Evolutionary conservation across 2,113 vertebrate genomes (phyloP), one percentile per base, ranked within the genome.

Genomic region (Notothenia rossii): DNA sequence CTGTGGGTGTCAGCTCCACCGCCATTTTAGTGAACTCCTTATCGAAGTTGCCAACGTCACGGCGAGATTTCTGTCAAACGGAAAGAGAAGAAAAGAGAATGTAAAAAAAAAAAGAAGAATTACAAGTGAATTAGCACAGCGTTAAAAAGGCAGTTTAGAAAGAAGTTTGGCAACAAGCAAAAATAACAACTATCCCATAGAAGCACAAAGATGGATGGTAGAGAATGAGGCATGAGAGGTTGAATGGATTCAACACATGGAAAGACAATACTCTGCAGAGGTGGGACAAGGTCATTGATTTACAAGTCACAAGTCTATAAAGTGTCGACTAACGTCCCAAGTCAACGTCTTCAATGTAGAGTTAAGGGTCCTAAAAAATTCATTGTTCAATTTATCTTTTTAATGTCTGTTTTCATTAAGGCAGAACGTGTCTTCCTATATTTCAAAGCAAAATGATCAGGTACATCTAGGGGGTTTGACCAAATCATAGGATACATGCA

Each of bases 21-120:
- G 94, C 96, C 96, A 99, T 98, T 91, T 97, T 96, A 80, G 98
- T 99, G 94, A 99, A 99, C 96, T 99, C 98, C 84, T 97, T 98
- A 95, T 99, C 98, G 75, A 99, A 99, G 96, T 99, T 99, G 81
- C 96, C 97, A 8, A 97, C 96, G 81, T 99, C 98, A 0, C 94
- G 94, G 56, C 95, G 96, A 91, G 97, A 97, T 54, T 97, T 99
- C 98, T 99, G 96, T 40, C 63, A 59, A 45, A 75, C 18, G 71
- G 13, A 43, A 49, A 49, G 45, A 67, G 20, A 69, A 4, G 17
- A 45, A 0, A 15, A 10, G 5, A 43, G 56, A 51, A 10, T 5
- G 43, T 22, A 9, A 55, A 11, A 55, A 25, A 73, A 22, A 60
- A 11, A 46, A 5, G n/a, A 20, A 7, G 29, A 29, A 25, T 46